phyloP scores from a whole-genome alignment of 1,140 invertebrate genomes.

The Lepidurus apus region DNA sequence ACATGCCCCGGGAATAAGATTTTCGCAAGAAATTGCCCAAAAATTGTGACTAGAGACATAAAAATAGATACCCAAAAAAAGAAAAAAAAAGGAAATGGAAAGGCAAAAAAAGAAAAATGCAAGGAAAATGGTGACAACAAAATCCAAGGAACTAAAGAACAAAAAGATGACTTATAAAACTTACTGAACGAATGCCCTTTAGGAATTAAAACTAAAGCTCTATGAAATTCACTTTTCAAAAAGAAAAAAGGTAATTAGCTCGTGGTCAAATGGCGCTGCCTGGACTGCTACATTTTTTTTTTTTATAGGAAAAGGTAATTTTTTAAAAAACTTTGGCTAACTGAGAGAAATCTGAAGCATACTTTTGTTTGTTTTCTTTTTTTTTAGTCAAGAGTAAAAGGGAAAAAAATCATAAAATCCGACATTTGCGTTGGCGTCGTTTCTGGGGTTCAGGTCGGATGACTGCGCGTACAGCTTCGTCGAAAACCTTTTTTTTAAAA shows the following conservation, averaged over 20 bases:
- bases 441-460: constrained; percentile 87
- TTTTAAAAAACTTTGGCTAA: neutral
- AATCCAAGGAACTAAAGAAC: neutral
- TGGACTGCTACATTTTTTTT: too few relatives aligned
- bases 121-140: neutral
- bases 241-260: neutral
- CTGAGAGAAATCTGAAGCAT: neutral
- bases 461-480: constrained; percentile 91
- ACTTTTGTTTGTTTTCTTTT: neutral
- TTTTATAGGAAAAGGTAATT: neutral
- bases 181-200: neutral
- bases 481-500: constrained; percentile 69
- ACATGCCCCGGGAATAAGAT: neutral
- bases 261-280: too few relatives aligned
- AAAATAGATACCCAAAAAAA: neutral
- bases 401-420: constrained; percentile 61
- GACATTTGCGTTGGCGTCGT: constrained; percentile 84
- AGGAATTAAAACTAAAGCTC: neutral
- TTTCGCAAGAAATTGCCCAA: constrained; percentile 1
- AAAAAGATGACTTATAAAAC: neutral
- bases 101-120: neutral
- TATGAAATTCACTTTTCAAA: neutral
- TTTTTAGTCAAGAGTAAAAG: neutral
- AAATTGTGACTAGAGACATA: constrained; percentile 2
- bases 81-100: neutral